Percentiles rank a stretch among this genome's conserved stretches.
phyloP scores from a whole-genome alignment of 1,140 invertebrate species.

The Phymorhynchus buccinoides region DNA sequence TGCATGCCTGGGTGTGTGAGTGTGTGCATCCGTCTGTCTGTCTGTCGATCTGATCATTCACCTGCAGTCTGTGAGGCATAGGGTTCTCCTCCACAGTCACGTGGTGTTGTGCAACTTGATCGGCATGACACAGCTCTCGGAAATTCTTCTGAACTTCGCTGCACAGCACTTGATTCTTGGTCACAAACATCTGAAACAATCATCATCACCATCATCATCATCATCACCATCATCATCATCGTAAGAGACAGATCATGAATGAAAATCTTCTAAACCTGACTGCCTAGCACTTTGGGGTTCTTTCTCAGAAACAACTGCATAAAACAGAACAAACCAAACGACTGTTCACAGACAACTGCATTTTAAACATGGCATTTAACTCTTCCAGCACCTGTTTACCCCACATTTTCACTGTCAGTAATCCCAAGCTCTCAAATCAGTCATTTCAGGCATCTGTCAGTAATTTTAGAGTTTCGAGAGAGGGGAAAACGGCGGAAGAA shows the following conservation, averaged over 20 bases:
- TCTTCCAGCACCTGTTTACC: too few species aligned
- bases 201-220: background rate
- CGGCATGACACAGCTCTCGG: slow-evolving; percentile 58
- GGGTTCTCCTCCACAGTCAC: slow-evolving; percentile 41
- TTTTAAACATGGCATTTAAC: too few species aligned
- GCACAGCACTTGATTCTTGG: slow-evolving; percentile 67
- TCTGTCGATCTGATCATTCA: too few species aligned
- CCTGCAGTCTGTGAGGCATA: slow-evolving; percentile 57
- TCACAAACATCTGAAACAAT: slow-evolving; percentile 63
- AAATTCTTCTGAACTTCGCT: slow-evolving; percentile 69
- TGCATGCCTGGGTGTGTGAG: too few species aligned
- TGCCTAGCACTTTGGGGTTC: background rate
- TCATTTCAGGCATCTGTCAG: too few species aligned
- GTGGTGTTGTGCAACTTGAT: slow-evolving; percentile 45
- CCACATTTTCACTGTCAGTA: too few species aligned
- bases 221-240: background rate
- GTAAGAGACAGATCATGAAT: background rate
- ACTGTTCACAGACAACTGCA: too few species aligned
- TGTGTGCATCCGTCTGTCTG: too few species aligned
- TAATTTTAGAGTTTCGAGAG: too few species aligned
- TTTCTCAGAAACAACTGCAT: background rate
- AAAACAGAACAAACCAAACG: too few species aligned
- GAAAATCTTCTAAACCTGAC: background rate
- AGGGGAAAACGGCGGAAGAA: too few species aligned
- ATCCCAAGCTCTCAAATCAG: too few species aligned